phyloP scores from a whole-genome alignment of 1,140 invertebrate genomes.

The Lysiphlebus fabarum region DNA sequence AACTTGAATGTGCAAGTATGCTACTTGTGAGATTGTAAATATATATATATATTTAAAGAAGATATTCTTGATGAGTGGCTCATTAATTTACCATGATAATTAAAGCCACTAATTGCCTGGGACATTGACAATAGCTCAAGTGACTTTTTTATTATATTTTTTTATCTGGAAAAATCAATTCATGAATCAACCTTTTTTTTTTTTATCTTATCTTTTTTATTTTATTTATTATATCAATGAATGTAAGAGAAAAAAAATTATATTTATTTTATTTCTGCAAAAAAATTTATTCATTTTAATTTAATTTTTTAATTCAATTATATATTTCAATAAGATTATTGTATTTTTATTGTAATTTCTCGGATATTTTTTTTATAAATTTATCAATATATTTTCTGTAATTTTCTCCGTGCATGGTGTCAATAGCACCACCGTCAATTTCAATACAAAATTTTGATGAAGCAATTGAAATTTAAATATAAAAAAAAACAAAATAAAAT shows the following conservation, averaged over 20 bases:
- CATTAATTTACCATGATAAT: constrained; percentile 19
- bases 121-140: constrained; percentile 21
- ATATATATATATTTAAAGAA: neutral
- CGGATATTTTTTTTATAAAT: too few relatives aligned
- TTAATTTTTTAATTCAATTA: neutral
- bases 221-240: neutral
- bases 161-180: neutral
- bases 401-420: too few relatives aligned
- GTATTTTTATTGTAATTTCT: too few relatives aligned
- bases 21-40: neutral
- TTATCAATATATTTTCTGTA: too few relatives aligned
- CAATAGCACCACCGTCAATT: too few relatives aligned
- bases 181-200: too few relatives aligned
- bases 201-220: constrained; percentile 4
- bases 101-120: constrained; percentile 21
- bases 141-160: too few relatives aligned
- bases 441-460: too few relatives aligned
- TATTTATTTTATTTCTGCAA: neutral
- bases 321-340: too few relatives aligned
- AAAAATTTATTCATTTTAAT: neutral
- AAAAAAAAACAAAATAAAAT: too few relatives aligned
- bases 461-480: too few relatives aligned
- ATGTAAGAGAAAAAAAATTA: too few relatives aligned
- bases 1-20: neutral
- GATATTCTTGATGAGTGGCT: constrained; percentile 14